Percentiles rank a stretch among this genome's conserved stretches.
Conservation (phyloP, 2,113 vertebrate genomes). For the Cephalopterus ornatus region DNA sequence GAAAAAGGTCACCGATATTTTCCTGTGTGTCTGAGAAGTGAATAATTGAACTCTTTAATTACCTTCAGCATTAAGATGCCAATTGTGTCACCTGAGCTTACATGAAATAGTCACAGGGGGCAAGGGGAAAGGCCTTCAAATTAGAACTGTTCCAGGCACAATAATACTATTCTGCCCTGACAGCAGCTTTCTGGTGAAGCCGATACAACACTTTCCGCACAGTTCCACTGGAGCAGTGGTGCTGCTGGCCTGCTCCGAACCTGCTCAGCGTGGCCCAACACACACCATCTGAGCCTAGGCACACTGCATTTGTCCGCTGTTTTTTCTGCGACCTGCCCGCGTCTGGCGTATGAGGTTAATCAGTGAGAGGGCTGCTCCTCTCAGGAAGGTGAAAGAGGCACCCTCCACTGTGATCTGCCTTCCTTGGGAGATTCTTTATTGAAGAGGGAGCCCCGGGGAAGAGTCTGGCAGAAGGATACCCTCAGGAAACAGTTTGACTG, state of each 20-base stretch:
- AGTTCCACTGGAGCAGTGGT: neutral
- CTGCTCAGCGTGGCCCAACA: neutral
- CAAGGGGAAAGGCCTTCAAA: neutral
- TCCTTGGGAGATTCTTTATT: neutral
- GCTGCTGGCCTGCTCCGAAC: neutral
- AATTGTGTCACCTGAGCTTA: neutral
- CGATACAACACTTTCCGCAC: neutral
- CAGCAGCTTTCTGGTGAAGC: neutral
- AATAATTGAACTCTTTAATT: neutral
- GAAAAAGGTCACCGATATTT: neutral
- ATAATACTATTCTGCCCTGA: neutral
- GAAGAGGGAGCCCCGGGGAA: neutral
- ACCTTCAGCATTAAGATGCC: neutral
- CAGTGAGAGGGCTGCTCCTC: neutral
- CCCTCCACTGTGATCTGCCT: neutral
- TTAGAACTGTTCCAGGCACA: neutral
- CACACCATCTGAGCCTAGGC: neutral
- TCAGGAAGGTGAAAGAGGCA: neutral
- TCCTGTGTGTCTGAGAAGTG: neutral
- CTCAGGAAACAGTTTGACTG: neutral
- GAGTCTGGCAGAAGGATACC: neutral
- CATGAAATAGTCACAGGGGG: neutral
- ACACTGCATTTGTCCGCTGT: neutral
- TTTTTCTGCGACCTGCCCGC: neutral
- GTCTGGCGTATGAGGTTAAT: neutral